Evolutionary conservation across 2,888 invertebrate genomes (phyloP), one percentile per base, ranked within the genome.

Genomic region (Drosophila mimica): DNA sequence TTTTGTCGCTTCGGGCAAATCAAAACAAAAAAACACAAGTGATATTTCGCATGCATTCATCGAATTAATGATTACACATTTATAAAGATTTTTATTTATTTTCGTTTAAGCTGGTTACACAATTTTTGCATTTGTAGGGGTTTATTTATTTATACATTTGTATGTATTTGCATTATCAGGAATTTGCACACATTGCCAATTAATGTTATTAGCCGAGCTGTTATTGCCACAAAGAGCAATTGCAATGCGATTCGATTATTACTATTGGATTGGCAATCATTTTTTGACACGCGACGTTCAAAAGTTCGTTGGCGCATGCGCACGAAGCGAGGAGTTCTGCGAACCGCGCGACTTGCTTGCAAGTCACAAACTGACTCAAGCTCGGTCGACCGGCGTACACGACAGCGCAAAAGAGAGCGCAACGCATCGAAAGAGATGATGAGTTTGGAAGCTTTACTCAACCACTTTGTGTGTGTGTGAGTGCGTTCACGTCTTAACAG

Each of bases 281-380:
- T 51, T 63, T n/a, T 68, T 15, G 20, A 71, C 86, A 83, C 82
- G 83, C 83, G 81, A 82, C 54, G 43, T 28, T 65, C 13, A 20
- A 67, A 36, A 62, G 53, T 49, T 38, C 31, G 57, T 67, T 79
- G 74, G 74, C 83, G 77, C 77, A 74, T 77, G 72, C 58, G 86
- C 76, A 49, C 76, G 59, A 36, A 51, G 56, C 68, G 59, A 68
- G 48, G 56, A 60, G 56, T 31, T 67, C 33, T 48, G 28, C 43
- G 54, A 68, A 82, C 83, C 84, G 81, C 62, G 49, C 88, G 73
- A 60, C 58, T 75, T 52, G 81, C 67, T 60, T 74, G 65, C 80
- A 69, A 72, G 68, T 74, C 73, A 73, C 34, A 51, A 65, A 83
- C 85, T 84, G 67, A 79, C 52, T 49, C 43, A 13, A 59, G 56